phyloP scores from a whole-genome alignment of 2,797 vertebrate species.

The Thunnus albacares region DNA sequence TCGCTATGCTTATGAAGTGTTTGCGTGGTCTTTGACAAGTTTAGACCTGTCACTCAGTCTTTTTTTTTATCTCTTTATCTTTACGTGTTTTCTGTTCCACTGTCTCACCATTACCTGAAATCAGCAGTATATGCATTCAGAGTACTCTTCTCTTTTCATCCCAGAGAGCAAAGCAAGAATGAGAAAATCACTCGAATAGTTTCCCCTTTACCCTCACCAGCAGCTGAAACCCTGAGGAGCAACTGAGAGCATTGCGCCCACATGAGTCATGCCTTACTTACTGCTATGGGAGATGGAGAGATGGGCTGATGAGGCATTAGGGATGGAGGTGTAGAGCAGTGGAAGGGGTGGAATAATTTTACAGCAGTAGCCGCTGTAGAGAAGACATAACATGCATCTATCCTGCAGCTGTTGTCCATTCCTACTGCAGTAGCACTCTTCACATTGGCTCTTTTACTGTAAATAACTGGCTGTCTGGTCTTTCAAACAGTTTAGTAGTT shows the following conservation, averaged over 20 bases:
- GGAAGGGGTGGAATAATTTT: slow-evolving; percentile 60
- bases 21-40: slow-evolving; percentile 36
- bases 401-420: slow-evolving; percentile 56
- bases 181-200: slow-evolving; percentile 51
- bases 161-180: slow-evolving; percentile 31
- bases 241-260: slow-evolving; percentile 60
- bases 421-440: slow-evolving; percentile 25
- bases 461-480: slow-evolving; percentile 6
- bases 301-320: slow-evolving; percentile 60
- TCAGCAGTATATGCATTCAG: slow-evolving; percentile 10
- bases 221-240: slow-evolving; percentile 61
- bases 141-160: slow-evolving; percentile 29
- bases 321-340: slow-evolving; percentile 61
- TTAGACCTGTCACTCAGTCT: slow-evolving; percentile 31
- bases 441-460: slow-evolving; percentile 6
- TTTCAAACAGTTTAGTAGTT: neutral
- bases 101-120: slow-evolving; percentile 8
- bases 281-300: slow-evolving; percentile 69
- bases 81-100: slow-evolving; percentile 11
- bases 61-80: slow-evolving; percentile 7
- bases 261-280: slow-evolving; percentile 75
- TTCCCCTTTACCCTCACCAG: slow-evolving; percentile 70
- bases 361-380: slow-evolving; percentile 49
- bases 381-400: slow-evolving; percentile 45
- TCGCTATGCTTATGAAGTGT: slow-evolving; percentile 15